Evolutionary conservation across 2,113 vertebrate species (phyloP), one percentile per base, ranked within the genome.

Genomic region (Pachypanchax playfairii): DNA sequence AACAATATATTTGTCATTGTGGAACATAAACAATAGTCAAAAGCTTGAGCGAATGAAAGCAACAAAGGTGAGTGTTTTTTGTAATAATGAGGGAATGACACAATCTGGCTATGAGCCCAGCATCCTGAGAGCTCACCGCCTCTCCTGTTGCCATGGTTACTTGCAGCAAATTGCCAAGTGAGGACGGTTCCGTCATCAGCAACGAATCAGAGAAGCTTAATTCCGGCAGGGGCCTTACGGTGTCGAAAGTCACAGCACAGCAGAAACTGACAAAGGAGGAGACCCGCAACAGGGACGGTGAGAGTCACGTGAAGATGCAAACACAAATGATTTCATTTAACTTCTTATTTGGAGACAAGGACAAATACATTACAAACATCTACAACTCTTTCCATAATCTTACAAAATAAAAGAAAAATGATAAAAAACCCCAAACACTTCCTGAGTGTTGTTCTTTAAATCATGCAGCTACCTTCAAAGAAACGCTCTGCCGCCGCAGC

Each of bases 131-230:
- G 89, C 92, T 97, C 87, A 97, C 91, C 68, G 55, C 87, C 92
- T 92, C 78, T 89, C 88, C 89, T 96, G 96, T 98, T 97, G 94
- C 96, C 94, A 94, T 98, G 96, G 94, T 97, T 96, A 93, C 94
- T 92, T 93, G 85, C 94, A 96, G 96, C 92, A 93, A 82, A 88
- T 96, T 96, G 85, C 94, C 95, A 56, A 98, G 96, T 65, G 96
- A 97, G 88, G 94, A 92, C 0, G 95, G 94, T 90, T 99, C 96
- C 90, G 92, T 96, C 93, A 92, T 95, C 95, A 98, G 95, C 92
- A 93, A 94, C 61, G 94, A 96, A 91, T 98, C 96, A 72, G 95
- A 90, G 82, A 96, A 94, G 92, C 93, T 90, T 88, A 94, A 94
- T 85, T 94, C 94, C 0, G 61, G 92, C 71, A 90, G 89, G 75